These are phyloP conservation scores for Drosophila neocordata DNA, from an alignment of 1,140 invertebrate genomes.

Conservation along the genomic window DNA sequence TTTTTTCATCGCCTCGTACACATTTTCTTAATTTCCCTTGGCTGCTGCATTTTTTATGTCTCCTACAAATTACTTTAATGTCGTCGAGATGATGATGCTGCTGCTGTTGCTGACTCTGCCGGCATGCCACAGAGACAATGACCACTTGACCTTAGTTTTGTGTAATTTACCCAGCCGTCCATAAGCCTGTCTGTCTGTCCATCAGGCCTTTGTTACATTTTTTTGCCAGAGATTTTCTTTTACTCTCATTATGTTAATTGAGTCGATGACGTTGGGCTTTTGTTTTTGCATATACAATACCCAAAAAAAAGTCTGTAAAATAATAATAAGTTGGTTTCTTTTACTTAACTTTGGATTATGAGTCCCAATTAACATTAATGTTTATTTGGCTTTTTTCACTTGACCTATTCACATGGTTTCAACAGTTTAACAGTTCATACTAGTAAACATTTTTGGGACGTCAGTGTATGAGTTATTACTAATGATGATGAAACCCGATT, in stretches of 20 bases:
- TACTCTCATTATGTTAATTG: conserved; percentile 54
- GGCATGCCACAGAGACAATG: conserved; percentile 36
- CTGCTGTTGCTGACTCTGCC: conserved; percentile 17
- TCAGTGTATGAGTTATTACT: conserved; percentile 3
- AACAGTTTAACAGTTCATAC: conserved; percentile 5
- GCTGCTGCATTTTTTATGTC: conserved; percentile 36
- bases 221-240: conserved; percentile 21
- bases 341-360: conserved; percentile 13
- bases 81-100: conserved; percentile 30
- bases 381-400: conserved; percentile 21
- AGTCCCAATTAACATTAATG: conserved; percentile 23
- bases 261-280: conserved; percentile 27
- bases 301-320: conserved; percentile 2
- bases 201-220: conserved; percentile 40
- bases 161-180: conserved; percentile 18
- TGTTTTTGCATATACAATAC: not conserved
- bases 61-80: conserved; percentile 57
- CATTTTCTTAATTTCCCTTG: conserved; percentile 25
- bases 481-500: conserved; percentile 11
- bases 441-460: conserved; percentile 4
- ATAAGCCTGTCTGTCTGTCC: conserved; percentile 3
- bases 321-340: conserved; percentile 13
- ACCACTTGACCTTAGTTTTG: conserved; percentile 61
- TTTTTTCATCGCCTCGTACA: conserved; percentile 29
- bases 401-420: conserved; percentile 16